Evolutionary conservation across 2,888 invertebrate species (phyloP), one percentile per base, ranked within the genome.

Genomic region (Drosophila vallismaia): DNA sequence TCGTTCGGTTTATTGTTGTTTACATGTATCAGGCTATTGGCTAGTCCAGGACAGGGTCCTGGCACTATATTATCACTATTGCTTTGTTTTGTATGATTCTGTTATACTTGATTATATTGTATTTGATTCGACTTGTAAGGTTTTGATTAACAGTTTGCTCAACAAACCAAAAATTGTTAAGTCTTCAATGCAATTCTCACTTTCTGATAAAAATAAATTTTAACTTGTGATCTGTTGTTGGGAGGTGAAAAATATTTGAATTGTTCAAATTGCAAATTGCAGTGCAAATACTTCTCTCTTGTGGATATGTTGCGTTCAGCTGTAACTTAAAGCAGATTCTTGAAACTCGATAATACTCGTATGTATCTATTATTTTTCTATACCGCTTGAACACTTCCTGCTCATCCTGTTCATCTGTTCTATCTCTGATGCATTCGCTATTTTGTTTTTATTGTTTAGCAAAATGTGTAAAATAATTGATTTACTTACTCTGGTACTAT

Each of bases 401-500:
- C 28, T 33, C 28, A 8, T 44, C n/a, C 7, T 33, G 8, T 53
- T 28, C 28, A 28, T 33, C 9, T 63, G 9, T 28, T 29, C 40
- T 49, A 45, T 52, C 10, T 52, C 3, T 54, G 24, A 19, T 42
- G 64, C 64, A 64, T 54, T 55, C 42, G 14, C 53, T 63, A 67
- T 60, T 68, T 53, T 7, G 19, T 19, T 19, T 19, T 19, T 19
- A 19, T 19, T 19, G 19, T 19, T 51, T 36, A 67, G 69, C 67
- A 71, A 70, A 68, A 55, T 67, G 66, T 66, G 68, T 77, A 53
- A 85, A 86, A 80, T 75, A 86, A 80, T 86, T 84, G 74, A 81
- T 81, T 84, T 86, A 86, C 84, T 86, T 84, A 84, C 77, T 60
- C 76, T 48, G 86, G 75, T 82, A 79, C 86, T 84, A 84, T 84